phyloP scores from a whole-genome alignment of 1,140 invertebrate genomes.

The Euura saliciscinereae region DNA sequence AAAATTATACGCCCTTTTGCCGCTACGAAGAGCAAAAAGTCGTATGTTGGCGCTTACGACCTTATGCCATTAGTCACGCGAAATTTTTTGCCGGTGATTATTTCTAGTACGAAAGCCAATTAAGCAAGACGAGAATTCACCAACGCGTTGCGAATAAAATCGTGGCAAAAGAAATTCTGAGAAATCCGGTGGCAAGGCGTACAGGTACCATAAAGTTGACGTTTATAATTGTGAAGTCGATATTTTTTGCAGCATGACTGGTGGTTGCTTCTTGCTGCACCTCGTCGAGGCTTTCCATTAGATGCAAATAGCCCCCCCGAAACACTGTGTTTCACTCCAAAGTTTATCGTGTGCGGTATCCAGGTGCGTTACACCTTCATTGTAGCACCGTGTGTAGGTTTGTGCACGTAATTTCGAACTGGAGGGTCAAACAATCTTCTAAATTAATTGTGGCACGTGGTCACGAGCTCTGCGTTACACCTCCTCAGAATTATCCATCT shows the following conservation, averaged over 20 bases:
- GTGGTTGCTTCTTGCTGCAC: neutral
- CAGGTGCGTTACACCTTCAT: neutral
- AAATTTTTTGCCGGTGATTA: too few species aligned
- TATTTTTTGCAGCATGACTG: neutral
- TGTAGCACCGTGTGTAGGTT: neutral
- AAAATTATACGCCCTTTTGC: too few species aligned
- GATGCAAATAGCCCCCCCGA: neutral
- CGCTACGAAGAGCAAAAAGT: too few species aligned
- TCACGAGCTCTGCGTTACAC: too few species aligned
- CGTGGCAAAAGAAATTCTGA: neutral
- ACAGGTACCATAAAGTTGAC: neutral
- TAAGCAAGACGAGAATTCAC: neutral
- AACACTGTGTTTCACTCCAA: neutral
- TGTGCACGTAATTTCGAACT: too few species aligned
- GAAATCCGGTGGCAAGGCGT: neutral
- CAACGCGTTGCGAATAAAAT: too few species aligned
- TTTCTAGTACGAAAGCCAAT: neutral
- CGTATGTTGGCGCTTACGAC: too few species aligned
- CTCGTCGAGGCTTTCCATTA: neutral
- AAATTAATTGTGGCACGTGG: too few species aligned
- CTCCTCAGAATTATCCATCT: too few species aligned
- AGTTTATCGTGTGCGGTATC: neutral
- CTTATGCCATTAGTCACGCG: too few species aligned
- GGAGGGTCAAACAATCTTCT: too few species aligned
- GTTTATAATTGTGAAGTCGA: neutral